Conservation (phyloP, 2,113 vertebrate species). For the Zosterops hypoxanthus region DNA sequence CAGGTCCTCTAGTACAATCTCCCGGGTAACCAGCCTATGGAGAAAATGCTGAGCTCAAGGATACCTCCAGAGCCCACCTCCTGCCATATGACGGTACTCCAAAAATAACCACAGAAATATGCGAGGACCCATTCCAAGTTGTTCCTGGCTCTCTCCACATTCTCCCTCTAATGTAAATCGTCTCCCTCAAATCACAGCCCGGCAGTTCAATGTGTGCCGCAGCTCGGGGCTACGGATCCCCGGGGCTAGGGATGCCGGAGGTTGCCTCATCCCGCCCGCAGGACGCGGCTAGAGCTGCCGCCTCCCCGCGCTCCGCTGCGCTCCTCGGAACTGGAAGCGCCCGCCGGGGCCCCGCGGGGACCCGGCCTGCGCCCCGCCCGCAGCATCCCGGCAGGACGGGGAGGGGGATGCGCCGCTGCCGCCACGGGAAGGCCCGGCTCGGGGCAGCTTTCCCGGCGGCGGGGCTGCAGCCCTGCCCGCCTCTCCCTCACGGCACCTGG, state of each 20-base stretch:
- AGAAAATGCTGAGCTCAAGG: slow-evolving; percentile 52
- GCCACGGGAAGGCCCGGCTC: background rate
- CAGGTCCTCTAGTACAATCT: slow-evolving; percentile 8
- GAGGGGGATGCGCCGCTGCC: background rate
- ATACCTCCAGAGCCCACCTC: slow-evolving; percentile 51
- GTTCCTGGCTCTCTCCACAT: slow-evolving; percentile 20
- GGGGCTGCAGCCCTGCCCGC: background rate
- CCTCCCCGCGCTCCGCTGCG: background rate
- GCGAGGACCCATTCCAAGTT: slow-evolving; percentile 54
- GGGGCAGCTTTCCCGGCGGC: background rate
- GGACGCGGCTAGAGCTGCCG: background rate
- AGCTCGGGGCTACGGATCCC: background rate
- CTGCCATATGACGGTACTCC: slow-evolving; percentile 54
- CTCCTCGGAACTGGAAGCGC: background rate
- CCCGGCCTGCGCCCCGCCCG: background rate
- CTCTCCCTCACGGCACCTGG: background rate
- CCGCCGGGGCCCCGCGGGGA: background rate
- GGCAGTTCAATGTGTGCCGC: background rate
- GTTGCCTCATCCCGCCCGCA: background rate
- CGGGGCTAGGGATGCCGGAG: background rate
- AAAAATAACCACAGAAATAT: slow-evolving; percentile 63
- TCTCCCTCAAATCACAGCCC: background rate
- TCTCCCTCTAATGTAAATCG: slow-evolving; percentile 14
- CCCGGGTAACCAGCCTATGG: slow-evolving; percentile 20
- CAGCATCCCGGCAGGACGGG: background rate